Evolutionary conservation across 2,113 vertebrate genomes (phyloP).

Genomic region (Ceyx melanurus): DNA sequence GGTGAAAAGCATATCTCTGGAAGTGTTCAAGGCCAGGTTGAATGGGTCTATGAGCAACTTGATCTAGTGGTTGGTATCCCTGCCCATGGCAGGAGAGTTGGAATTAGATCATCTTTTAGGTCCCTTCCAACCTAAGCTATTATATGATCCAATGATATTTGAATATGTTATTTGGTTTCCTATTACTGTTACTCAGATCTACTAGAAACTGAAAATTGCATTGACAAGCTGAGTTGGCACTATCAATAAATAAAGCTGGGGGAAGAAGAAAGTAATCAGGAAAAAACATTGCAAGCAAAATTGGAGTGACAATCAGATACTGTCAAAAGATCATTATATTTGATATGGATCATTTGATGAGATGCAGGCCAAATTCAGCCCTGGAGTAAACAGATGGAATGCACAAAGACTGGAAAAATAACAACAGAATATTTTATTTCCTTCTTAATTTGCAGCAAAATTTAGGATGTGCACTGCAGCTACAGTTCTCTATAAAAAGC

Average conservation of each 20-base stretch:
- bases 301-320: slow-evolving; percentile 6
- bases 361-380: not conserved
- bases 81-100: not conserved
- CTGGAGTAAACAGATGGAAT: not conserved
- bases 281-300: not conserved
- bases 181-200: not conserved
- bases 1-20: not conserved
- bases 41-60: not conserved
- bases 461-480: not conserved
- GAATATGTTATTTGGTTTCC: slow-evolving; percentile 3
- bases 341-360: slow-evolving; percentile 33
- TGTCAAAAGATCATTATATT: slow-evolving; percentile 22
- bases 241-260: not conserved
- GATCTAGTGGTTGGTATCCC: not conserved
- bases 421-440: not conserved
- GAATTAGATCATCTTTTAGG: not conserved
- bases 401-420: not conserved
- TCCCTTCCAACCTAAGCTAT: not conserved
- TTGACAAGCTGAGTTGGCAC: not conserved
- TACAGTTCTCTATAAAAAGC: not conserved
- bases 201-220: slow-evolving; percentile 8
- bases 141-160: not conserved
- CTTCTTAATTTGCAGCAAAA: not conserved
- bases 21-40: not conserved
- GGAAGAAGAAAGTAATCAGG: not conserved